A percentile compares a stretch with the other conserved stretches of the same genome.
These are phyloP conservation scores for Macrosteles quadrilineatus DNA, from an alignment of 1,140 invertebrate genomes.

Conservation along the genomic window DNA sequence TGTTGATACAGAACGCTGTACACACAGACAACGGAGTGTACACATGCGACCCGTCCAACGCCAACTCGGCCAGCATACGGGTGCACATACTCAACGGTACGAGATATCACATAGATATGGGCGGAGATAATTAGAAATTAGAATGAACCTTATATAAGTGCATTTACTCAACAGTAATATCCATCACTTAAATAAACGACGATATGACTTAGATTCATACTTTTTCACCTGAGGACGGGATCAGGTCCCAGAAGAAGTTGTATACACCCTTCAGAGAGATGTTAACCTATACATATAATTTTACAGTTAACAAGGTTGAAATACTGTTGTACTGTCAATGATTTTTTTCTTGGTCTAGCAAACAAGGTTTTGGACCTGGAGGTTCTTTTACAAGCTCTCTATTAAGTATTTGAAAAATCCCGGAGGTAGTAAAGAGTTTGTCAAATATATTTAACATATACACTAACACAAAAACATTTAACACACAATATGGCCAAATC, in stretches of 20 bases:
- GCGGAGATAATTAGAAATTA: background rate
- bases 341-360: too few relatives aligned
- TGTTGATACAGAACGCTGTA: slow-evolving; percentile 60
- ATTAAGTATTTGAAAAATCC: too few relatives aligned
- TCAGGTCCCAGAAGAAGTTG: background rate
- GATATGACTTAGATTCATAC: background rate
- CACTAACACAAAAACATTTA: too few relatives aligned
- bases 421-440: too few relatives aligned
- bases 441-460: too few relatives aligned
- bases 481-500: too few relatives aligned
- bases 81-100: slow-evolving; percentile 66
- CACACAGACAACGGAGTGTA: slow-evolving; percentile 59
- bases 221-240: background rate
- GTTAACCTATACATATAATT: background rate
- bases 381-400: too few relatives aligned
- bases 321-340: too few relatives aligned
- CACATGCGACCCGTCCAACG: slow-evolving; percentile 62
- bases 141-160: background rate
- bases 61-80: slow-evolving; percentile 59
- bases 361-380: too few relatives aligned
- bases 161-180: background rate
- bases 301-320: too few relatives aligned
- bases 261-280: background rate
- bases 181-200: background rate
- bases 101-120: slow-evolving; percentile 27